Percentiles rank a stretch among this genome's conserved stretches.
These are phyloP conservation scores for Argyresthia albistria DNA, from an alignment of 2,888 invertebrate genomes.

Conservation along the genomic window DNA sequence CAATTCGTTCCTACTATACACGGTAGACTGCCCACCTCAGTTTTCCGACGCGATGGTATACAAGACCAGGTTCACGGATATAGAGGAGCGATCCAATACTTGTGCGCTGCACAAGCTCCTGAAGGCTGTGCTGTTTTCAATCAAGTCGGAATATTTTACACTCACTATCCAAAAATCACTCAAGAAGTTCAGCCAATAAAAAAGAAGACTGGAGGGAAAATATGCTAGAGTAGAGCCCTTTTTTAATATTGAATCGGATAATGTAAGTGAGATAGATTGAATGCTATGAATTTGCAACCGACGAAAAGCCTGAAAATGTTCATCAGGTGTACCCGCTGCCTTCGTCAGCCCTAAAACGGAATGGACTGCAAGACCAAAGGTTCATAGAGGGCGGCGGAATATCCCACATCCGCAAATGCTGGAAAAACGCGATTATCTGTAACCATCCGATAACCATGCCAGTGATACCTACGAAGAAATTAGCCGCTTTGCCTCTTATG, in stretches of 20 bases:
- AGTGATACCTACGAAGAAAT: conserved; percentile 50
- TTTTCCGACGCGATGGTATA: conserved; percentile 51
- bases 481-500: conserved; percentile 30
- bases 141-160: conserved; percentile 37
- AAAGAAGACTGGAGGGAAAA: conserved; percentile 23
- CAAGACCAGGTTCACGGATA: conserved; percentile 61
- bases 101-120: conserved; percentile 30
- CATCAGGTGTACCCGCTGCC: conserved; percentile 47
- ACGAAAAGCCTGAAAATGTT: background rate
- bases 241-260: background rate
- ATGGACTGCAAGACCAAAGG: conserved; percentile 57
- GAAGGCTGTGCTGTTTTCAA: conserved; percentile 31
- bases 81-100: conserved; percentile 44
- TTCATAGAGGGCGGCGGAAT: conserved; percentile 47
- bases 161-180: conserved; percentile 36
- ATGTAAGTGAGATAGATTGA: too few relatives aligned
- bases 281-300: too few relatives aligned
- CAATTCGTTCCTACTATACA: conserved; percentile 54
- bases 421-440: conserved; percentile 37
- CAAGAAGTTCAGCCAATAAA: conserved; percentile 39
- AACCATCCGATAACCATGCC: conserved; percentile 34
- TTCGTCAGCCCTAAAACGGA: conserved; percentile 51
- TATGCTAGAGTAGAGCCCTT: too few relatives aligned
- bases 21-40: conserved; percentile 50
- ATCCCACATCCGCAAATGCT: conserved; percentile 49